phyloP scores from a whole-genome alignment of 2,797 vertebrate genomes.

The Nannoperca obscura region DNA sequence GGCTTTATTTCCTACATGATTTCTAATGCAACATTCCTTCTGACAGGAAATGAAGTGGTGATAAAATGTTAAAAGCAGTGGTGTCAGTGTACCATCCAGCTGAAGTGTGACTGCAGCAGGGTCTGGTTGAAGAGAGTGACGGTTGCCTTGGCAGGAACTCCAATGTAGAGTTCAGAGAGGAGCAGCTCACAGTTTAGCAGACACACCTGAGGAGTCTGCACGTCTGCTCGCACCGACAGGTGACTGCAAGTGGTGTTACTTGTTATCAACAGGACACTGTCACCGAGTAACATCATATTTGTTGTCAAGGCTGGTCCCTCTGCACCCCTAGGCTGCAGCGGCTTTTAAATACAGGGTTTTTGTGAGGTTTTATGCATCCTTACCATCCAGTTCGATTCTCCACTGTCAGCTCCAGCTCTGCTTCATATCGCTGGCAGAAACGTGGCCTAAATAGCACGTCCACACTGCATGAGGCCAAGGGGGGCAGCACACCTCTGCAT shows the following conservation, averaged over 20 bases:
- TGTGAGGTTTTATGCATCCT: constrained; percentile 43
- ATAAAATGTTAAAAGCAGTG: neutral
- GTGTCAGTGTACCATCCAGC: constrained; percentile 81
- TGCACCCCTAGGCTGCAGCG: neutral
- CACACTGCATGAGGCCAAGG: constrained; percentile 83
- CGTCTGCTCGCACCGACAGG: constrained; percentile 88
- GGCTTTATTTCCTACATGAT: neutral
- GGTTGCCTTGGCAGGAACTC: constrained; percentile 77
- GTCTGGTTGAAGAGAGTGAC: constrained; percentile 91
- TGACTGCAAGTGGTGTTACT: constrained; percentile 80
- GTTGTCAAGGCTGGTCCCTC: neutral
- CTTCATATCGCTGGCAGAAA: constrained; percentile 85
- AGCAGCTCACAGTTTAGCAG: constrained; percentile 86
- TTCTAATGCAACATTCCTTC: neutral
- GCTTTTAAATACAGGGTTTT: neutral
- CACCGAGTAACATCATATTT: neutral
- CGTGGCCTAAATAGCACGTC: constrained; percentile 84
- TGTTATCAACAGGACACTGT: neutral
- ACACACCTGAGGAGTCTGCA: constrained; percentile 89
- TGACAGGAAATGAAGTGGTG: neutral
- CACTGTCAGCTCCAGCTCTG: constrained; percentile 88
- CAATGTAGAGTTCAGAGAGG: constrained; percentile 87
- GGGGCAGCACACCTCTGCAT: constrained; percentile 82
- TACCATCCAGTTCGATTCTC: constrained; percentile 90
- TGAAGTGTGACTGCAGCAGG: constrained; percentile 87